Percentiles rank a stretch among this genome's conserved stretches.
These are phyloP conservation scores for Netelia virgata DNA, from an alignment of 2,888 invertebrate genomes.

Conservation along the genomic window DNA sequence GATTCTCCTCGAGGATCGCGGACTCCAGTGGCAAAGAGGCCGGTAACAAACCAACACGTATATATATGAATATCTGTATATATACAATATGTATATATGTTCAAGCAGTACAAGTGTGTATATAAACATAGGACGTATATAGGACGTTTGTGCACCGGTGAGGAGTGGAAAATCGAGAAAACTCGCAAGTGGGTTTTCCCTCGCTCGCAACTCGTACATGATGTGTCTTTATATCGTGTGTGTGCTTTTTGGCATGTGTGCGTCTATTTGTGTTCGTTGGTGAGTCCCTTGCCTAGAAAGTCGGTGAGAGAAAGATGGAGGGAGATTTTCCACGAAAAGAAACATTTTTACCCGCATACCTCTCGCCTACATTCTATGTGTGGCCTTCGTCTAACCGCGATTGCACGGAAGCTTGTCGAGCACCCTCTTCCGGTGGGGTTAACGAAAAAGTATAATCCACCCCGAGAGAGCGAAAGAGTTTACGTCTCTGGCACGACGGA, in stretches of 20 bases:
- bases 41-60: slow-evolving; percentile 57
- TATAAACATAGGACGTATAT: neutral
- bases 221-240: neutral
- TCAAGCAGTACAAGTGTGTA: neutral
- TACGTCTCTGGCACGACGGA: neutral
- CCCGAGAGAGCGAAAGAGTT: neutral
- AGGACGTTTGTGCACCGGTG: slow-evolving; percentile 39
- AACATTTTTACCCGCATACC: neutral
- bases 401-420: slow-evolving; percentile 11
- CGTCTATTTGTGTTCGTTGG: slow-evolving; percentile 12
- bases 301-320: slow-evolving; percentile 1
- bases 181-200: slow-evolving; percentile 10
- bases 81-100: slow-evolving; percentile 13
- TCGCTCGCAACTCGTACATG: slow-evolving; percentile 26
- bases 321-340: slow-evolving; percentile 29
- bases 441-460: slow-evolving; percentile 32
- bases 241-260: slow-evolving; percentile 4
- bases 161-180: slow-evolving; percentile 52
- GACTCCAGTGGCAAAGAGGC: slow-evolving; percentile 34
- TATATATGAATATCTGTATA: slow-evolving; percentile 14
- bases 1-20: slow-evolving; percentile 51
- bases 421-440: slow-evolving; percentile 39
- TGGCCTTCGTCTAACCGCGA: slow-evolving; percentile 33
- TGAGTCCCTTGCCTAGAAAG: slow-evolving; percentile 10
- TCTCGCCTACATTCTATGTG: neutral